These are phyloP conservation scores for Noctuana brunneofusca DNA, from an alignment of 2,888 invertebrate genomes.

Conservation along the genomic window DNA sequence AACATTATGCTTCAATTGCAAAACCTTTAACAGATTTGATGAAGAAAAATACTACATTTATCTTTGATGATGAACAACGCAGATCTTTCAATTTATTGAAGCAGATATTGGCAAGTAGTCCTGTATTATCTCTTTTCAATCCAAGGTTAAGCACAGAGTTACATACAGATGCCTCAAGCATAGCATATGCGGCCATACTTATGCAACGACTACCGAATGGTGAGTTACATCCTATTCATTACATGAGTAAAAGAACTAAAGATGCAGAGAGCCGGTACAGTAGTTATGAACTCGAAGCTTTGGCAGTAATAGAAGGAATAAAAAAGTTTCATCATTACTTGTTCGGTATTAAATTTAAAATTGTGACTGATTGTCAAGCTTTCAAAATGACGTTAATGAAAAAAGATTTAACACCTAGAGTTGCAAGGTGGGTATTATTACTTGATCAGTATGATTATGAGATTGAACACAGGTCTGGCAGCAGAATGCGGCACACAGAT, in stretches of 20 bases:
- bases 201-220: not conserved
- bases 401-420: conserved; percentile 43
- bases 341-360: conserved; percentile 39
- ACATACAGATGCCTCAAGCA: conserved; percentile 40
- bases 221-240: not conserved
- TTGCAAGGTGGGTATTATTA: conserved; percentile 43
- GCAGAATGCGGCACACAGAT: not conserved
- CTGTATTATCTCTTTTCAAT: not conserved
- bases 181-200: not conserved
- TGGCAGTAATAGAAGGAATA: not conserved
- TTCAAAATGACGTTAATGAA: conserved; percentile 42
- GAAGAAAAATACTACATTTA: not conserved
- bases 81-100: not conserved
- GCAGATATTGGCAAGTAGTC: not conserved
- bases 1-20: too few relatives aligned
- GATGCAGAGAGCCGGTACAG: not conserved
- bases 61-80: not conserved
- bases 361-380: conserved; percentile 42
- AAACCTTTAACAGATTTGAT: too few relatives aligned
- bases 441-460: conserved; percentile 42
- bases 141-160: conserved; percentile 37
- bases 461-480: conserved; percentile 43
- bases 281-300: not conserved
- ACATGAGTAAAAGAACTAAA: not conserved
- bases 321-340: conserved; percentile 40